Evolutionary conservation across 1,140 invertebrate species (phyloP).

Genomic region (Aphis gossypii): DNA sequence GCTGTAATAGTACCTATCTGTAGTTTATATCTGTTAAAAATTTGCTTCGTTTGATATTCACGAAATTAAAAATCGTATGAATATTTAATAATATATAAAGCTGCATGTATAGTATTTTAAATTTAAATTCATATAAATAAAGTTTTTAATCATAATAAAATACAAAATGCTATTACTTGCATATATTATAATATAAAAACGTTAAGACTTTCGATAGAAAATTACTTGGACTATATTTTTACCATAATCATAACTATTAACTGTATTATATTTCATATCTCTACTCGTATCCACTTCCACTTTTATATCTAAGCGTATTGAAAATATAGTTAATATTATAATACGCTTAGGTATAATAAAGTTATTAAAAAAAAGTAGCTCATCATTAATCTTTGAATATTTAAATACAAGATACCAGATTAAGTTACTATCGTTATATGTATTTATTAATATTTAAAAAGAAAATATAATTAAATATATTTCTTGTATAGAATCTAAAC

Average conservation of each 20-base stretch:
- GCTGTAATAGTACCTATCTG: not conserved
- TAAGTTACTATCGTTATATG: not conserved
- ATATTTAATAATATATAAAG: not conserved
- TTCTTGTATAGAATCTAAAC: not conserved
- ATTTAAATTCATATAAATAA: not conserved
- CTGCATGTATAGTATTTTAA: not conserved
- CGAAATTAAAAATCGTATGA: not conserved
- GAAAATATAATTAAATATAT: not conserved
- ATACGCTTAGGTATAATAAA: not conserved
- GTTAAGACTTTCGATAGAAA: not conserved
- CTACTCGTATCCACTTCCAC: no score
- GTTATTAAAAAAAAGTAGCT: not conserved
- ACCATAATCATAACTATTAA: not conserved
- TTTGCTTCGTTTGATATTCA: not conserved
- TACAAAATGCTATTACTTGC: not conserved
- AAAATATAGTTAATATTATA: no score
- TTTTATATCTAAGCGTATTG: no score
- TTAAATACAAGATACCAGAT: not conserved
- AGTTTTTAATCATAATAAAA: not conserved
- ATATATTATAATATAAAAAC: not conserved
- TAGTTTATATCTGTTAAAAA: not conserved
- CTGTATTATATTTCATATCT: no score
- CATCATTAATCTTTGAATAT: not conserved
- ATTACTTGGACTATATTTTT: not conserved
- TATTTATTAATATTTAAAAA: not conserved